A percentile compares a stretch with the other conserved stretches of the same genome.
Conservation (phyloP, 2,113 vertebrate genomes). For the Corythoichthys haematopterus region DNA sequence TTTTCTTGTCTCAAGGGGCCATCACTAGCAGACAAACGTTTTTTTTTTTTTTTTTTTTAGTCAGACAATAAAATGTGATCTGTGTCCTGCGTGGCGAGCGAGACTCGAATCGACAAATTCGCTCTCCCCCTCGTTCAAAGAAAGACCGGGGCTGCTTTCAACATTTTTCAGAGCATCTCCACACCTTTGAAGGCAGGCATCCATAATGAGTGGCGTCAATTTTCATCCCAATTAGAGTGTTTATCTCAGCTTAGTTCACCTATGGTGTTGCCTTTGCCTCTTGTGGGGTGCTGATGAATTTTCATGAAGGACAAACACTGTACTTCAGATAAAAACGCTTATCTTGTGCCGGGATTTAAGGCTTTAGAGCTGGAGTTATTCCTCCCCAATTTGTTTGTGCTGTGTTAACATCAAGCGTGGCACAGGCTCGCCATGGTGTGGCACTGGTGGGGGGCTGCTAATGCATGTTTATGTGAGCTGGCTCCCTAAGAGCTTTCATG, state of each 20-base stretch:
- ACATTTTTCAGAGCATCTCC: conserved; percentile 52
- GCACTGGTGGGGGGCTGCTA: conserved; percentile 15
- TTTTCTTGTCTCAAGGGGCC: conserved; percentile 37
- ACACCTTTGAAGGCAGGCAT: conserved; percentile 66
- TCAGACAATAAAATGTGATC: conserved; percentile 50
- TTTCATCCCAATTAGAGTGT: conserved; percentile 73
- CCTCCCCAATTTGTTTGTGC: conserved; percentile 59
- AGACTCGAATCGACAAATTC: conserved; percentile 52
- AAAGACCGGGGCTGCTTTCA: conserved; percentile 51
- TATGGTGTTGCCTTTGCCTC: conserved; percentile 64
- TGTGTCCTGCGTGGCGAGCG: conserved; percentile 37
- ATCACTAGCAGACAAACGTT: conserved; percentile 37
- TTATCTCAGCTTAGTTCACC: conserved; percentile 70
- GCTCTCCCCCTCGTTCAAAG: conserved; percentile 52
- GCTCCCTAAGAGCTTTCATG: conserved; percentile 51
- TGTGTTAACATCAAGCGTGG: conserved; percentile 51
- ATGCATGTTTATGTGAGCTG: conserved; percentile 47
- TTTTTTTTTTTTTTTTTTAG: conserved; percentile 23
- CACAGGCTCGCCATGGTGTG: conserved; percentile 9
- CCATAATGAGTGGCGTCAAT: conserved; percentile 67
- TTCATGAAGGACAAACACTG: conserved; percentile 70
- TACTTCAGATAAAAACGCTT: conserved; percentile 61
- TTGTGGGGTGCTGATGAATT: conserved; percentile 61
- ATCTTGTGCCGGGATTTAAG: conserved; percentile 63
- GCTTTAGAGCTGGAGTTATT: conserved; percentile 58